Percentiles rank a stretch among this genome's conserved stretches.
phyloP scores from a whole-genome alignment of 2,797 vertebrate species.

The Rhynchonycteris naso region DNA sequence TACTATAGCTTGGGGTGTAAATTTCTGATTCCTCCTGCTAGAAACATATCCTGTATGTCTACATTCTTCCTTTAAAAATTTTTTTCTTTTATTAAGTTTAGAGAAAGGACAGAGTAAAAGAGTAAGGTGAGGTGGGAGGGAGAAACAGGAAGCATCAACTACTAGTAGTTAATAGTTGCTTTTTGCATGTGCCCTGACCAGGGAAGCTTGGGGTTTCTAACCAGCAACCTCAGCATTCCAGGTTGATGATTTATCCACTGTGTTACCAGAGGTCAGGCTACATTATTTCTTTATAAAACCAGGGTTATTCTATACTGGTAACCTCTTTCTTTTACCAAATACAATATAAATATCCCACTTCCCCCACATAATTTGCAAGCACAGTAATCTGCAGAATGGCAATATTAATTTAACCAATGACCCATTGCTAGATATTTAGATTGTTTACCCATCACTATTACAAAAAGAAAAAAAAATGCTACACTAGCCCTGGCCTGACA shows the following conservation, averaged over 20 bases:
- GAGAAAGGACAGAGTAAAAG: no score
- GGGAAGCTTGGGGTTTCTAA: no score
- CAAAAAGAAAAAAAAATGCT: not conserved
- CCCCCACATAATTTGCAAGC: not conserved
- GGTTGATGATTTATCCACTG: no score
- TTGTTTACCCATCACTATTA: not conserved
- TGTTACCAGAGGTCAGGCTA: no score
- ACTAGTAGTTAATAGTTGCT: no score
- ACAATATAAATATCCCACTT: not conserved
- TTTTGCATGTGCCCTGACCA: no score
- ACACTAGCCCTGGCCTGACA: not conserved
- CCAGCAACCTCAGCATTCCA: no score
- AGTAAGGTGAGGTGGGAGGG: no score
- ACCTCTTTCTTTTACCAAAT: slow-evolving; percentile 14
- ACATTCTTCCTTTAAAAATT: not conserved
- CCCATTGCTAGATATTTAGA: not conserved
- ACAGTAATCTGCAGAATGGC: not conserved
- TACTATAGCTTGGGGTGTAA: not conserved
- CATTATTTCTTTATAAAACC: not conserved
- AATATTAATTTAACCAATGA: not conserved
- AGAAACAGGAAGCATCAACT: no score
- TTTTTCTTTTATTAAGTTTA: no score
- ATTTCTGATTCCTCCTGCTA: not conserved
- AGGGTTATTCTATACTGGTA: not conserved
- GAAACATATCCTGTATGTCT: not conserved